Evolutionary conservation across 1,140 invertebrate genomes (phyloP).

Genomic region (Anagrus nilaparvatae): DNA sequence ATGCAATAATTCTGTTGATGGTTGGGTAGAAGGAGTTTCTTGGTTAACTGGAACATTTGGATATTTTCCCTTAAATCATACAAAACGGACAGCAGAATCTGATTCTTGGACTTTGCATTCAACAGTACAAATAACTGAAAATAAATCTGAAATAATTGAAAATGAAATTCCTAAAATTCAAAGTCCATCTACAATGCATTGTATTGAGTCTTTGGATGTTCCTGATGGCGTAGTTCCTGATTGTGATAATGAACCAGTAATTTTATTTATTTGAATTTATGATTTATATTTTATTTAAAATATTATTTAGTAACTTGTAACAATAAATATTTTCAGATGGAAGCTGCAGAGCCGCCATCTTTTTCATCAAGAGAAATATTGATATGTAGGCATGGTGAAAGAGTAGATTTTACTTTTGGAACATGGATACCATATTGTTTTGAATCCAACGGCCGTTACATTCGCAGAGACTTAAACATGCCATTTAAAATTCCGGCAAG

Average conservation of each 20-base stretch:
- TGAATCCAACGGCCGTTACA: constrained; percentile 66
- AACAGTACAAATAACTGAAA: constrained; percentile 46
- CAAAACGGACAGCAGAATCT: constrained; percentile 72
- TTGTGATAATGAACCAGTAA: constrained; percentile 32
- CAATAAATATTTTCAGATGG: constrained; percentile 27
- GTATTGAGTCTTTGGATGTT: constrained; percentile 38
- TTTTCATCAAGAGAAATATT: constrained; percentile 49
- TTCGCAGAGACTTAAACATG: constrained; percentile 82
- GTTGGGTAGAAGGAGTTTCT: constrained; percentile 79
- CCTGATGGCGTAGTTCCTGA: constrained; percentile 36
- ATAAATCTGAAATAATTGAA: constrained; percentile 27
- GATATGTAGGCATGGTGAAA: constrained; percentile 77
- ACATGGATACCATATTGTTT: constrained; percentile 81
- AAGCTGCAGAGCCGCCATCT: constrained; percentile 28
- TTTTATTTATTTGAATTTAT: no score
- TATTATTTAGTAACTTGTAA: constrained; percentile 12
- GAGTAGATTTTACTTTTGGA: constrained; percentile 86
- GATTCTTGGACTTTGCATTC: constrained; percentile 84
- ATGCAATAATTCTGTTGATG: constrained; percentile 61
- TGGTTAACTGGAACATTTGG: constrained; percentile 77
- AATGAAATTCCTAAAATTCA: constrained; percentile 26
- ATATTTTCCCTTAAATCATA: constrained; percentile 70
- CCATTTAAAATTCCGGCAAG: constrained; percentile 60
- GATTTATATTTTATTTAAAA: constrained; percentile 2
- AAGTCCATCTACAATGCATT: constrained; percentile 37